Conservation (phyloP, 2,797 vertebrate species). For the Stomatorhinus walkeri region DNA sequence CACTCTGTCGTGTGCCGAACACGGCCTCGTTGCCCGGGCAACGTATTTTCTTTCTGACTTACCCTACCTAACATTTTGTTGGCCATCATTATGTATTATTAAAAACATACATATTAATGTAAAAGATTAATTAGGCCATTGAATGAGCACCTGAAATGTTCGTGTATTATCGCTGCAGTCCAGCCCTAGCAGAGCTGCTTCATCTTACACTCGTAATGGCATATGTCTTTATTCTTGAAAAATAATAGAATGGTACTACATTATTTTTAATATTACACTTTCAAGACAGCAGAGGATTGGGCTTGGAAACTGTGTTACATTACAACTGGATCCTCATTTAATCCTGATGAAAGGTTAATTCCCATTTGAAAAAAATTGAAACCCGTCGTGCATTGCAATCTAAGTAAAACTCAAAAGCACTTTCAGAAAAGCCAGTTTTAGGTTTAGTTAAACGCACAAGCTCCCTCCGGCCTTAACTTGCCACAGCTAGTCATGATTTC, state of each 20-base stretch:
- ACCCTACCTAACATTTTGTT: conserved; percentile 82
- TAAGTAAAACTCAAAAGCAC: background rate
- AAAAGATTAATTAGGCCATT: conserved; percentile 59
- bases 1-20: conserved; percentile 74
- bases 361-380: background rate
- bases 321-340: background rate
- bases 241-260: background rate
- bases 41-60: conserved; percentile 77
- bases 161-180: background rate
- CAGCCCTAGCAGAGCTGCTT: conserved; percentile 2
- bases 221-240: conserved; percentile 12
- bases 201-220: conserved; percentile 13
- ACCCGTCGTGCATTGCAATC: background rate
- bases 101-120: conserved; percentile 96
- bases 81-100: conserved; percentile 98
- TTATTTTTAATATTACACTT: background rate
- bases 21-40: conserved; percentile 83
- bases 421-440: background rate
- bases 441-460: background rate
- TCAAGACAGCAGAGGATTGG: background rate
- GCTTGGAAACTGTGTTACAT: background rate
- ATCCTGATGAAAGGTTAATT: background rate
- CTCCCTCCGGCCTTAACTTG: background rate
- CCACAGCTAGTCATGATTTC: background rate
- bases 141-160: conserved; percentile 41